Evolutionary conservation across 2,113 vertebrate genomes (phyloP).

Genomic region (Dromiciops gliroides): DNA sequence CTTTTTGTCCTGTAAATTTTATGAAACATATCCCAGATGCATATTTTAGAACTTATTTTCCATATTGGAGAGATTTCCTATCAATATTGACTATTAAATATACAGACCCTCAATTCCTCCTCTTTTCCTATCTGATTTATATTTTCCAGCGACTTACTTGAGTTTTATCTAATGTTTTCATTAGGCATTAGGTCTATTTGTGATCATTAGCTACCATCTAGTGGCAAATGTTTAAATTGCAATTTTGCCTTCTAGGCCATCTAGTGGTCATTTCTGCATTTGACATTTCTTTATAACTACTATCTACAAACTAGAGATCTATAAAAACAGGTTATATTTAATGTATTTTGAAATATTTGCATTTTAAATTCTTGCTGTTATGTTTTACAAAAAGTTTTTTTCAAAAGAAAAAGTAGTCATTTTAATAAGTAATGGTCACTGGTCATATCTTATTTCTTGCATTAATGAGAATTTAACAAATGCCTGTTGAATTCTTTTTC

Average conservation of each 20-base stretch:
- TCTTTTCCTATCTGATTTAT: neutral
- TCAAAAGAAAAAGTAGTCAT: neutral
- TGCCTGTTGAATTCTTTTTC: neutral
- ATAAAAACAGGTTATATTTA: conserved; percentile 45
- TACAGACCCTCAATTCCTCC: conserved; percentile 9
- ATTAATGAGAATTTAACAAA: neutral
- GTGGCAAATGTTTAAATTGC: conserved; percentile 78
- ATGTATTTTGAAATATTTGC: conserved; percentile 10
- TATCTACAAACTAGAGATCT: neutral
- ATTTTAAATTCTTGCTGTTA: conserved; percentile 12
- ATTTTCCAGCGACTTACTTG: neutral
- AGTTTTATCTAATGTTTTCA: neutral
- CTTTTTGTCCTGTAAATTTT: neutral
- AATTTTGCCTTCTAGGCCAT: conserved; percentile 31
- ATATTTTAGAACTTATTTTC: neutral
- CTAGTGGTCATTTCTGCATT: conserved; percentile 20
- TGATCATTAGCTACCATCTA: conserved; percentile 78
- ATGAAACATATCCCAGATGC: conserved; percentile 25
- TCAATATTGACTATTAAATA: conserved; percentile 14
- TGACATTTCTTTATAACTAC: neutral
- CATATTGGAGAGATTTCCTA: neutral
- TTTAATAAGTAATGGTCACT: neutral
- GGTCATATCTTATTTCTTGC: neutral
- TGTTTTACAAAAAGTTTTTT: conserved; percentile 34
- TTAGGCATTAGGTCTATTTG: conserved; percentile 28